Conservation (phyloP, 2,797 vertebrate genomes). For the Danio jaintianensis region DNA sequence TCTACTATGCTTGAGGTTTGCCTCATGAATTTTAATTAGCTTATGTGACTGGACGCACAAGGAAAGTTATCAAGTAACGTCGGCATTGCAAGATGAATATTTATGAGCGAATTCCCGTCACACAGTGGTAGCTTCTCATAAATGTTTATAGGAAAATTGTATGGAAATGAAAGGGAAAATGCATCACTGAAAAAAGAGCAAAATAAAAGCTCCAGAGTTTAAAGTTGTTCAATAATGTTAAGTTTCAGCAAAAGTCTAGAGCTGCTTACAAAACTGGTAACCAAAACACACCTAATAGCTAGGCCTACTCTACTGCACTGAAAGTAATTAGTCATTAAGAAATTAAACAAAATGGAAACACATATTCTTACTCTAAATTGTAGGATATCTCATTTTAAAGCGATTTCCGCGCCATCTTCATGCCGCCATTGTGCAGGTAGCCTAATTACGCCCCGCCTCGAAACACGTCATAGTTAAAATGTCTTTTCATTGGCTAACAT, state of each 20-base stretch:
- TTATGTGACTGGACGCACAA: not conserved
- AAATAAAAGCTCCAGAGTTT: not conserved
- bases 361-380: not conserved
- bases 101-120: not conserved
- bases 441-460: not conserved
- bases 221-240: not conserved
- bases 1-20: not conserved
- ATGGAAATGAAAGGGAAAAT: accelerated
- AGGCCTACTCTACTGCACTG: too few species aligned
- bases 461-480: not conserved
- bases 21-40: not conserved
- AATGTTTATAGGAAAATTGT: not conserved
- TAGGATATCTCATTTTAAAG: not conserved
- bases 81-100: not conserved
- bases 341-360: not conserved
- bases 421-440: not conserved
- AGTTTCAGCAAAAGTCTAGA: not conserved
- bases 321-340: too few species aligned
- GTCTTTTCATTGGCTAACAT: not conserved
- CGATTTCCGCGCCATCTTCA: not conserved
- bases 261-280: not conserved
- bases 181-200: not conserved
- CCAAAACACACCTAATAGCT: not conserved
- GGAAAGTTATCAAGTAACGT: not conserved
- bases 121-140: not conserved